Percentiles rank a stretch among this genome's conserved stretches.
phyloP scores from a whole-genome alignment of 2,888 invertebrate genomes.

The Brassicogethes aeneus region DNA sequence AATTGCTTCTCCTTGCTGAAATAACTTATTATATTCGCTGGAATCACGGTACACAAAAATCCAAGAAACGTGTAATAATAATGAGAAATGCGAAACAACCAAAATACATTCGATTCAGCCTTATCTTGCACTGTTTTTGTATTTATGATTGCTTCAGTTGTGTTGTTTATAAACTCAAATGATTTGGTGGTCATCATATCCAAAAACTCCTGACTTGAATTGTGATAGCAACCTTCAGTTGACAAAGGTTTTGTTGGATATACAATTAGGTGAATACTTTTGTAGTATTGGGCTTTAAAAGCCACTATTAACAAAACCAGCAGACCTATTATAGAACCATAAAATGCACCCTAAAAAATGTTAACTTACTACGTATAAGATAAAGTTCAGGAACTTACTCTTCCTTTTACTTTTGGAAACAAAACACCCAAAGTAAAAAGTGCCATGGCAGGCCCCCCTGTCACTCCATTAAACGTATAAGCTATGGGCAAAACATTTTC shows the following conservation, averaged over 20 bases:
- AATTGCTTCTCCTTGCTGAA: not conserved
- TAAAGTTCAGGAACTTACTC: constrained; percentile 35
- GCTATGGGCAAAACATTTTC: constrained; percentile 2
- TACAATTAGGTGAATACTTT: constrained; percentile 3
- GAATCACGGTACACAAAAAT: not conserved
- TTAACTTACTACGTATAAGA: not conserved
- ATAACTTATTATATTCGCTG: not conserved
- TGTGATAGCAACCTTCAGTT: constrained; percentile 1
- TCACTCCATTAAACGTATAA: constrained; percentile 47
- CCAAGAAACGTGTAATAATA: not conserved
- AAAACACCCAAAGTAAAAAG: constrained; percentile 62
- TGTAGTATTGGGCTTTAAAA: constrained; percentile 4
- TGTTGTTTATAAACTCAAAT: no score
- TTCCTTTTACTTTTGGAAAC: constrained; percentile 55
- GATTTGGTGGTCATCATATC: not conserved
- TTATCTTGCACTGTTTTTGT: no score
- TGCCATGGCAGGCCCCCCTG: constrained; percentile 58
- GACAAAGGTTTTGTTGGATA: constrained; percentile 4
- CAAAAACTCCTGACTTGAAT: not conserved
- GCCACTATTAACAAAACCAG: constrained; percentile 1
- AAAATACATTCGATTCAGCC: no score
- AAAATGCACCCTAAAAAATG: constrained; percentile 3
- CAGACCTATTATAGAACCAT: constrained; percentile 3
- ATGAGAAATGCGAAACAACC: not conserved
- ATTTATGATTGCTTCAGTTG: no score